Evolutionary conservation across 2,113 vertebrate genomes (phyloP).

Genomic region (Aptenodytes patagonicus): DNA sequence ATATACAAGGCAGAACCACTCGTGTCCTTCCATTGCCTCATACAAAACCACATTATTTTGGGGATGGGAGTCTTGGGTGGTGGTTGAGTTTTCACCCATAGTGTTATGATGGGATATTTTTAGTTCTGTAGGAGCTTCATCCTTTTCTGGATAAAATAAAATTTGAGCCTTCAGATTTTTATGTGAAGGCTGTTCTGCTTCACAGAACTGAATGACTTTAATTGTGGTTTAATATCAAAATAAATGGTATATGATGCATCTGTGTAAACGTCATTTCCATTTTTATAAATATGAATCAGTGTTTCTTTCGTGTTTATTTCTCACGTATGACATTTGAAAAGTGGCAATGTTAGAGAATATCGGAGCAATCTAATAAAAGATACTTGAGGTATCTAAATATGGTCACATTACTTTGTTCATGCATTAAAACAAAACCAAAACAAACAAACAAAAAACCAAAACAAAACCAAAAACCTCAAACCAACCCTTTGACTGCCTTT

Average conservation of each 20-base stretch:
- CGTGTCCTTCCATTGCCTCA: background rate
- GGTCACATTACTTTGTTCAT: background rate
- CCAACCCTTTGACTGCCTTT: background rate
- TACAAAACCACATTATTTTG: fast-evolving
- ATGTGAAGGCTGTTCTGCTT: background rate
- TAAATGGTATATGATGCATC: background rate
- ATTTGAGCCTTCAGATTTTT: background rate
- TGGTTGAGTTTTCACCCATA: background rate
- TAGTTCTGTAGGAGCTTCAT: background rate
- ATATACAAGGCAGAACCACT: background rate
- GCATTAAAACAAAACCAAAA: background rate
- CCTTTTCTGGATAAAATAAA: background rate
- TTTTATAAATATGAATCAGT: background rate
- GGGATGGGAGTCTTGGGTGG: background rate
- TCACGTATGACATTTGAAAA: background rate
- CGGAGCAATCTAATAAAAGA: background rate
- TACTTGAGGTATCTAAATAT: background rate
- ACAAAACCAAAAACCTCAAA: background rate
- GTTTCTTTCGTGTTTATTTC: background rate
- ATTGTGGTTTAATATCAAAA: background rate
- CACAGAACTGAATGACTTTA: background rate
- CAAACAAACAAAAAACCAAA: background rate
- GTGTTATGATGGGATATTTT: background rate
- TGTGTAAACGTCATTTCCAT: background rate
- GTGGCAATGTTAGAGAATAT: background rate